Conservation (phyloP, 2,113 vertebrate genomes). For the Anhinga rufa region DNA sequence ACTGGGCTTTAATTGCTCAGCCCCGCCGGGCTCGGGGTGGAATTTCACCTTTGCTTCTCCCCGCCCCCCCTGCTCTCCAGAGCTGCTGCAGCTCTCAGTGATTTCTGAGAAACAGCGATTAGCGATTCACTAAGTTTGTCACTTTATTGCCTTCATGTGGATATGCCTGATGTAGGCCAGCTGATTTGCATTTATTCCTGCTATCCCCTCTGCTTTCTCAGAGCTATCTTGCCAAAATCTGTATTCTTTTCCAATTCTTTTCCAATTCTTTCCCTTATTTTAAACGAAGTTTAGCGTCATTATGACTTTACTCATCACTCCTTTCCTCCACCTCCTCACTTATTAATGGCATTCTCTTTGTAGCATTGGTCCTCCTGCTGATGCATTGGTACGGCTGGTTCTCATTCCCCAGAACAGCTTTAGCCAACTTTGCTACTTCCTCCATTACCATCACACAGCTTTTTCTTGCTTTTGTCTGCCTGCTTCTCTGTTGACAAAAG, state of each 20-base stretch:
- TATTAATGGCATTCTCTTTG: background rate
- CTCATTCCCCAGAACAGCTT: background rate
- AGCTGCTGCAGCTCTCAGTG: background rate
- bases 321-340: background rate
- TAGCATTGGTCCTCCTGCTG: background rate
- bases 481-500: background rate
- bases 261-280: background rate
- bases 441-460: background rate
- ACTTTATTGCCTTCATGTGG: background rate
- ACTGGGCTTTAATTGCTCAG: slow-evolving; percentile 52
- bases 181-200: background rate
- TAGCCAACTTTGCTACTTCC: background rate
- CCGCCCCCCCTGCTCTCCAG: background rate
- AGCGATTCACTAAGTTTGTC: background rate
- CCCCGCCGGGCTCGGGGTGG: background rate
- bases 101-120: background rate
- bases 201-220: background rate
- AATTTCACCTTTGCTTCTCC: slow-evolving; percentile 28
- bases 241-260: background rate
- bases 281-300: background rate
- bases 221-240: background rate
- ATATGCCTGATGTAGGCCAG: background rate
- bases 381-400: background rate
- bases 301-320: background rate
- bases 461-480: background rate